A percentile compares a stretch with the other conserved stretches of the same genome.
phyloP scores from a whole-genome alignment of 2,888 invertebrate genomes.

The Melanchra persicariae region DNA sequence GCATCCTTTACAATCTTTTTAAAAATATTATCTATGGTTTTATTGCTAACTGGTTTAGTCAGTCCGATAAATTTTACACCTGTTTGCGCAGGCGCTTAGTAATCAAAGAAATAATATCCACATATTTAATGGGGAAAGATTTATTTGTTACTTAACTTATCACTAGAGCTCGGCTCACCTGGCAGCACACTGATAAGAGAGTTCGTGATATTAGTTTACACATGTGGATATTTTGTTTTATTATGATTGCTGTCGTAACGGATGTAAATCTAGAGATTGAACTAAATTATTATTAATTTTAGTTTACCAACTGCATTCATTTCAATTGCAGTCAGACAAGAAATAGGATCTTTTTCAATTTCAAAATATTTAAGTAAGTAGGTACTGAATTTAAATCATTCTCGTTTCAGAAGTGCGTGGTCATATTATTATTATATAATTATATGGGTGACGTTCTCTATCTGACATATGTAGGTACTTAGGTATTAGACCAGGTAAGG shows the following conservation, averaged over 20 bases:
- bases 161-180: not conserved
- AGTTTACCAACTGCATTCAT: not conserved
- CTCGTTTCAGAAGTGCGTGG: too few relatives aligned
- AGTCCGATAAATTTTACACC: slow-evolving; percentile 28
- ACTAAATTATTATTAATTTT: not conserved
- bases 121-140: slow-evolving; percentile 4
- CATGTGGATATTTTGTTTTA: too few relatives aligned
- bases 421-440: too few relatives aligned
- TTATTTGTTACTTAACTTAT: slow-evolving; percentile 24
- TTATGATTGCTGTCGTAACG: not conserved
- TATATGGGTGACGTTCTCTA: too few relatives aligned
- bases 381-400: not conserved
- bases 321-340: not conserved
- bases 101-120: slow-evolving; percentile 19
- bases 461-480: too few relatives aligned
- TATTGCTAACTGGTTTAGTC: slow-evolving; percentile 34
- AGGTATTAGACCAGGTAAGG: too few relatives aligned
- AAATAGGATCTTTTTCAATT: not conserved
- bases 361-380: not conserved
- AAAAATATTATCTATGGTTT: slow-evolving; percentile 3
- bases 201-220: slow-evolving; percentile 15
- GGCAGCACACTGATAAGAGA: slow-evolving; percentile 27
- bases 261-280: not conserved
- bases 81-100: slow-evolving; percentile 18
- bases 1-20: too few relatives aligned